A percentile compares a stretch with the other conserved stretches of the same genome.
phyloP scores from a whole-genome alignment of 2,888 invertebrate genomes.

The Melanophora roralis region DNA sequence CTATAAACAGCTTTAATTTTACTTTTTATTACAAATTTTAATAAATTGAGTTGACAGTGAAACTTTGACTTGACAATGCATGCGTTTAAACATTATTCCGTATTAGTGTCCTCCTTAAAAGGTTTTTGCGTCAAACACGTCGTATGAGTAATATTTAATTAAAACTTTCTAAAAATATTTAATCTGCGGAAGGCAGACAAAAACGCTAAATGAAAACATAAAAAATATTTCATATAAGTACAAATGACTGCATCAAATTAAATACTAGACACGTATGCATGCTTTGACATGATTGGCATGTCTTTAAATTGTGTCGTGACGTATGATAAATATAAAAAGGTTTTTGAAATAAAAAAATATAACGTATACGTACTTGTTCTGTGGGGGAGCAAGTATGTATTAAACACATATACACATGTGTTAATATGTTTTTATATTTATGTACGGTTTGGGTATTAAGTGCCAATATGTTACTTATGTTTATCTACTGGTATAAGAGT shows the following conservation, averaged over 20 bases:
- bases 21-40: no score
- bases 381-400: background rate
- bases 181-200: no score
- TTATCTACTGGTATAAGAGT: no score
- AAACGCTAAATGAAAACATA: no score
- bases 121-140: background rate
- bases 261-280: background rate
- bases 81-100: background rate
- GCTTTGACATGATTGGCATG: background rate
- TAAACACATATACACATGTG: no score
- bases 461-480: no score
- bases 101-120: background rate
- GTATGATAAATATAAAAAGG: background rate
- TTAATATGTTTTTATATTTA: no score
- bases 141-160: slow-evolving; percentile 20
- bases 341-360: background rate
- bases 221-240: background rate
- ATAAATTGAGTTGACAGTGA: no score
- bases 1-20: no score
- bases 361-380: background rate
- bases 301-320: background rate
- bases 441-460: no score
- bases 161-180: no score
- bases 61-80: no score
- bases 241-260: background rate